Conservation (phyloP, 2,888 invertebrate genomes). For the Microplitis deprimator region DNA sequence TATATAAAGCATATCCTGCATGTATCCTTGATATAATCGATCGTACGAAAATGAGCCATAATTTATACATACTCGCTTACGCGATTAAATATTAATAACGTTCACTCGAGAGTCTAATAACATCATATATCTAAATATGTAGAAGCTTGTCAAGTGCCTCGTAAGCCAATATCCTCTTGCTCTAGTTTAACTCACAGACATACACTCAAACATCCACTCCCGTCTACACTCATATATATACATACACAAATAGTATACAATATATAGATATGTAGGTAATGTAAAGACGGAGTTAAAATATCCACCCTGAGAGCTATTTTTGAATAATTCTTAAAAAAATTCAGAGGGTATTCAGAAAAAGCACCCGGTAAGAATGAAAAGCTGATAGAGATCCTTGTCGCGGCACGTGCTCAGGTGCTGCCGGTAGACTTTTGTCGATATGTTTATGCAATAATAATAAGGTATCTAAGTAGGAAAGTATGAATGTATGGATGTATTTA, state of each 20-base stretch:
- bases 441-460: background rate
- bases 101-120: conserved; percentile 20
- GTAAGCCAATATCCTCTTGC: conserved; percentile 12
- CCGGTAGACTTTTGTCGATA: background rate
- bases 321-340: background rate
- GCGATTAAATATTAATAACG: conserved; percentile 21
- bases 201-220: background rate
- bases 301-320: no score
- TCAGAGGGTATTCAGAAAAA: background rate
- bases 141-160: conserved; percentile 8
- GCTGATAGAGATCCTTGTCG: background rate
- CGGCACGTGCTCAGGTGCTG: conserved; percentile 15
- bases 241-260: background rate
- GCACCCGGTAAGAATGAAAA: background rate
- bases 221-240: background rate
- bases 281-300: no score
- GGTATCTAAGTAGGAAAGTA: conserved; percentile 7
- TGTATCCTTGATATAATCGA: conserved; percentile 13
- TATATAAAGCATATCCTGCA: background rate
- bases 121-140: background rate
- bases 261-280: background rate
- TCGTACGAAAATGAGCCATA: conserved; percentile 17
- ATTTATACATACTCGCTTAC: conserved; percentile 25
- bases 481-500: conserved; percentile 4
- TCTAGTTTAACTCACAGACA: background rate